Evolutionary conservation across 2,113 vertebrate genomes (phyloP).

Genomic region (Solenodon paradoxus): DNA sequence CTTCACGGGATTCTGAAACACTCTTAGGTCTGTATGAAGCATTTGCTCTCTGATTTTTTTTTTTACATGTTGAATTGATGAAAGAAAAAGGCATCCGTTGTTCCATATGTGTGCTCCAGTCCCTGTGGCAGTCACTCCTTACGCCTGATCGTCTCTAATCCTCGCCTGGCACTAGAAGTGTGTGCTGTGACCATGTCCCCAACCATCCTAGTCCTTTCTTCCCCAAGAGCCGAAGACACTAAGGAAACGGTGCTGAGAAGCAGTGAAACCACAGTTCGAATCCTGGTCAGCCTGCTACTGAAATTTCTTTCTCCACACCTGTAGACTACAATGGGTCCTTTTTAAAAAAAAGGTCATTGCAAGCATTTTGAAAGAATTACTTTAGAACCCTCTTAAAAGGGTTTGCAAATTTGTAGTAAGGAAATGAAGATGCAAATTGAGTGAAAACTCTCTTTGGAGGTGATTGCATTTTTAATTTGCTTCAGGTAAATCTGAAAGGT

Average conservation of each 20-base stretch:
- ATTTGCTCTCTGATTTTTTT: not conserved
- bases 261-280: not conserved
- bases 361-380: not conserved
- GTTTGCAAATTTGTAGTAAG: not conserved
- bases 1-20: not conserved
- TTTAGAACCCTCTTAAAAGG: not conserved
- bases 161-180: no score
- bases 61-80: not conserved
- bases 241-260: not conserved
- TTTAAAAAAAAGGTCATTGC: not conserved
- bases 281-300: not conserved
- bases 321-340: not conserved
- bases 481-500: not conserved
- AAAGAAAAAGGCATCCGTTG: not conserved
- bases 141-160: no score
- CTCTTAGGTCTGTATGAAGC: not conserved
- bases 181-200: not conserved
- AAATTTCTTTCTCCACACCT: not conserved
- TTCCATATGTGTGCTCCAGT: not conserved
- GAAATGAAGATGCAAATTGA: not conserved
- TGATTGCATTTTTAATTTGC: not conserved
- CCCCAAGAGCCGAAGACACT: not conserved
- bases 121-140: no score
- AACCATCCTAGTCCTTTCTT: not conserved
- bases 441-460: not conserved